Conservation (phyloP, 2,113 vertebrate species). For the Peromyscus maniculatus region DNA sequence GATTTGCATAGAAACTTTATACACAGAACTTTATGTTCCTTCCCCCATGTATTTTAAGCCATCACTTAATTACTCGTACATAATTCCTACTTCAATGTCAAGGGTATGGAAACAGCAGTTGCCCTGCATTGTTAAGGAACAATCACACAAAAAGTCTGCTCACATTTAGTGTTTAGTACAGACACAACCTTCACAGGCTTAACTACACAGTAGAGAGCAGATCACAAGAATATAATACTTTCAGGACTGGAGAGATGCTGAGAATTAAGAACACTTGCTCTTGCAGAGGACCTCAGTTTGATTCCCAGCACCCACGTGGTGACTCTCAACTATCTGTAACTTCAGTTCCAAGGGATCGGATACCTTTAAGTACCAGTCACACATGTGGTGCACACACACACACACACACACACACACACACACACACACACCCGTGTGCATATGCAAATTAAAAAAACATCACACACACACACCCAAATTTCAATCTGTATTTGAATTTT, state of each 20-base stretch:
- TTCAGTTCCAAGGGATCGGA: neutral
- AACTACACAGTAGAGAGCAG: neutral
- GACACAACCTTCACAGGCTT: neutral
- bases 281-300: neutral
- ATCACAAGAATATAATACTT: neutral
- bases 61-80: neutral
- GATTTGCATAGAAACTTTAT: neutral
- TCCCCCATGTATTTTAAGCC: neutral
- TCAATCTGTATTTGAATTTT: neutral
- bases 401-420: neutral
- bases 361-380: neutral
- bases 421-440: no score
- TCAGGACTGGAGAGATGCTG: neutral
- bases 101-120: neutral
- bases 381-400: neutral
- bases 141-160: neutral
- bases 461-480: neutral
- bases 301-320: neutral
- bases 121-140: neutral
- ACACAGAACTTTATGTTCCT: neutral
- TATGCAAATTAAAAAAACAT: neutral
- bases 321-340: neutral
- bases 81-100: neutral
- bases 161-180: neutral
- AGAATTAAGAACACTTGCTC: neutral